Conservation (phyloP, 64 coral and sea anemone species). For the Porites australiensis region DNA sequence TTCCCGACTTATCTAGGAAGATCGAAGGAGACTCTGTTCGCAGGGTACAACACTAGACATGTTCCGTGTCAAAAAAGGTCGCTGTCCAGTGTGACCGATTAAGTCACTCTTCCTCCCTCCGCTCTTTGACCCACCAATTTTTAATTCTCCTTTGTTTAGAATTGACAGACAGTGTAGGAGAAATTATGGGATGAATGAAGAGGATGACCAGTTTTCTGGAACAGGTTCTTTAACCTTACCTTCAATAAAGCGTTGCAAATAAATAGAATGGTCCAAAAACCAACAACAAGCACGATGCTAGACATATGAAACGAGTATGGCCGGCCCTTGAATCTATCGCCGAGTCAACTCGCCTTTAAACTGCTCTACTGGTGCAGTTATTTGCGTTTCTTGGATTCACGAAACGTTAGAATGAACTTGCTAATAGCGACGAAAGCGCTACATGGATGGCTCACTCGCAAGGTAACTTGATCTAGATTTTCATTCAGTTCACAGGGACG, state of each 20-base stretch:
- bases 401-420: neutral
- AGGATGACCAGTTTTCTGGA: neutral
- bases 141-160: too few relatives aligned
- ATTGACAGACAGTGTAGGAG: too few relatives aligned
- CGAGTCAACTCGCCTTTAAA: neutral
- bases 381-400: neutral
- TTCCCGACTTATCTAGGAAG: too few relatives aligned
- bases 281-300: conserved; percentile 48
- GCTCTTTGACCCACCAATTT: too few relatives aligned
- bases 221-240: conserved; percentile 24
- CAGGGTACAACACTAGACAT: too few relatives aligned
- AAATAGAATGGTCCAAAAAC: conserved; percentile 72
- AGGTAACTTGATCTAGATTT: neutral
- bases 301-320: conserved; percentile 2
- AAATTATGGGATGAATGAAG: neutral
- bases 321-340: neutral
- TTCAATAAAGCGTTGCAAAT: conserved; percentile 74
- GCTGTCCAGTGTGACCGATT: too few relatives aligned
- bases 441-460: neutral
- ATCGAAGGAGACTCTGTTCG: too few relatives aligned
- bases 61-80: too few relatives aligned
- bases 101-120: too few relatives aligned
- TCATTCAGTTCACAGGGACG: neutral
- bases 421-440: neutral
- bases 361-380: neutral